A percentile compares a stretch with the other conserved stretches of the same genome.
Conservation (phyloP, 2,888 invertebrate genomes). For the Leptinotarsa haldemani region DNA sequence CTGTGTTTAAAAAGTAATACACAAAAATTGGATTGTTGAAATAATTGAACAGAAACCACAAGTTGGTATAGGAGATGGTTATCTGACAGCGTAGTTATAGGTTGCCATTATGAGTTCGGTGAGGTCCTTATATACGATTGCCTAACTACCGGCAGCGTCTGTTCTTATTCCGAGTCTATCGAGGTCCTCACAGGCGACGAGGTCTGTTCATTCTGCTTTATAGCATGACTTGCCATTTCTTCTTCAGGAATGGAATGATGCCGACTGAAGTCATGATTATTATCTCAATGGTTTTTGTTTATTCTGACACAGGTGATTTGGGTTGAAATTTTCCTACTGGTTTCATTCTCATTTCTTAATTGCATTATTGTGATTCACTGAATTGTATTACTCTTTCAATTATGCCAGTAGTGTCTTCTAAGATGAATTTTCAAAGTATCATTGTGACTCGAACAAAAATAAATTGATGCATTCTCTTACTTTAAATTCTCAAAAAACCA, state of each 20-base stretch:
- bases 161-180: background rate
- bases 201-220: background rate
- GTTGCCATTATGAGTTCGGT: conserved; percentile 4
- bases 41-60: background rate
- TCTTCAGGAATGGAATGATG: background rate
- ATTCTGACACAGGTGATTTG: background rate
- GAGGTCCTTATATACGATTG: background rate
- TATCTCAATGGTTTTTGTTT: background rate
- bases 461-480: too few relatives aligned
- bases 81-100: conserved; percentile 6
- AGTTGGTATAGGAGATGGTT: background rate
- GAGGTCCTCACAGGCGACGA: background rate
- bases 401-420: too few relatives aligned
- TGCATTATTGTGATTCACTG: too few relatives aligned
- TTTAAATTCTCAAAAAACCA: too few relatives aligned
- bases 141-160: background rate
- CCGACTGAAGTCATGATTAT: background rate
- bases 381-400: too few relatives aligned
- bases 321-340: background rate
- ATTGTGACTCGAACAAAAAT: too few relatives aligned
- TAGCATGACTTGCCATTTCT: background rate
- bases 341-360: background rate
- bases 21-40: background rate
- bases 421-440: too few relatives aligned
- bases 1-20: background rate